Evolutionary conservation across 1,140 invertebrate species (phyloP), one percentile per base, ranked within the genome.

Genomic region (Cydia splendana): DNA sequence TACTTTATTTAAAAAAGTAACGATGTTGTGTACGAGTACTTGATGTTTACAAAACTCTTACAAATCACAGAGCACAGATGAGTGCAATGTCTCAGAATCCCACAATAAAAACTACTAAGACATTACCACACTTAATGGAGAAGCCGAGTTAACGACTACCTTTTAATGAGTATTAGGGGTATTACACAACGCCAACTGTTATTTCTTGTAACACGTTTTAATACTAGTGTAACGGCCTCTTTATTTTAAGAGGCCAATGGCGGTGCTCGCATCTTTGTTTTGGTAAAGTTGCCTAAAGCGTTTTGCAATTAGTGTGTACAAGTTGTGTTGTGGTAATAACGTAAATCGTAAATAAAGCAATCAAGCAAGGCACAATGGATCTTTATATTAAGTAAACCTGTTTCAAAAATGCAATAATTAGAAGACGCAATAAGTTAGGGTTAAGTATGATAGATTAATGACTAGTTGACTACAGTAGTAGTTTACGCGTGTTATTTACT

Each of bases 111-210:
- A 15, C 2, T 71, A 38, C 30, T 45, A 71, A 71, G 34, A 71
- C 57, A 71, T 71, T 71, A 71, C 67, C 67, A 42, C 67, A 71
- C 67, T 71, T 71, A 71, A 71, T 71, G 67, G 67, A 18, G 57
- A 24, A 62, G 4, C n/a, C 67, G 65, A 71, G 30, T 71, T 71
- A 71, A 71, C 67, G 67, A 71, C 67, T 71, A 71, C 67, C 67
- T 71, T 71, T 71, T 71, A 71, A 71, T 71, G 67, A 38, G n/a
- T 71, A 71, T 71, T 71, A 71, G 15, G 67, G 57, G 67, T 67
- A 67, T 71, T 71, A 71, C 67, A 38, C 34, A 45, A 71, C 67
- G 57, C 20, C 57, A 12, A 62, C 57, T 20, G 20, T 62, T 38
- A 38, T 71, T 42, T 71, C 67, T 34, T 67, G 28, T 67, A 67